A percentile compares a stretch with the other conserved stretches of the same genome.
These are phyloP conservation scores for Aleiodes leptofemur DNA, from an alignment of 2,888 invertebrate species.

Conservation along the genomic window DNA sequence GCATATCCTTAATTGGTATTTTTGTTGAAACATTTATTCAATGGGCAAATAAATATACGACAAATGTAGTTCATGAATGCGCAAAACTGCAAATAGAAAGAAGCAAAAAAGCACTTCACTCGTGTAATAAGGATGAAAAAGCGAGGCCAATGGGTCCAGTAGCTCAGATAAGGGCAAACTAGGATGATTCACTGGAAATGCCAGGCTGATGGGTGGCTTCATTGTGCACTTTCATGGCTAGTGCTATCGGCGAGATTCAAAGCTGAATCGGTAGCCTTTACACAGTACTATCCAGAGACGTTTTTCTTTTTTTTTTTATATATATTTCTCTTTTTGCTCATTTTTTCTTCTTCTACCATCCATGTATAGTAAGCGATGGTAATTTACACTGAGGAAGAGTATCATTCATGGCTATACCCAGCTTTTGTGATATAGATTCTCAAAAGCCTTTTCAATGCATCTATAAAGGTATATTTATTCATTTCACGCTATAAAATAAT, in stretches of 20 bases:
- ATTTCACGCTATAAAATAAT: slow-evolving; percentile 27
- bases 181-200: slow-evolving; percentile 55
- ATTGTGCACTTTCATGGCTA: slow-evolving; percentile 54
- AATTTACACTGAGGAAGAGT: slow-evolving; percentile 30
- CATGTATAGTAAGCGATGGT: slow-evolving; percentile 36
- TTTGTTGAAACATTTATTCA: neutral
- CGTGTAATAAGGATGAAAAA: slow-evolving; percentile 27
- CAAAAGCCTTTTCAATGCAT: slow-evolving; percentile 35
- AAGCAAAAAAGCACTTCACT: neutral
- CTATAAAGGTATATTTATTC: slow-evolving; percentile 22
- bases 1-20: too few relatives aligned
- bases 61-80: neutral
- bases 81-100: neutral
- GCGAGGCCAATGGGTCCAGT: slow-evolving; percentile 39
- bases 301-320: slow-evolving; percentile 47
- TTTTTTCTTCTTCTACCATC: neutral
- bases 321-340: slow-evolving; percentile 18
- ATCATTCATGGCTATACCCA: slow-evolving; percentile 39
- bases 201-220: slow-evolving; percentile 54
- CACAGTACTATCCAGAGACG: slow-evolving; percentile 36
- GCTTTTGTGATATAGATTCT: slow-evolving; percentile 36
- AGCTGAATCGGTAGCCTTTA: slow-evolving; percentile 46
- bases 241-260: slow-evolving; percentile 53
- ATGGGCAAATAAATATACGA: neutral
- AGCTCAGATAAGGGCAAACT: slow-evolving; percentile 43